Percentiles rank a stretch among this genome's conserved stretches.
Evolutionary conservation across 1,140 invertebrate species (phyloP).

Genomic region (Dufourea novaeangliae): DNA sequence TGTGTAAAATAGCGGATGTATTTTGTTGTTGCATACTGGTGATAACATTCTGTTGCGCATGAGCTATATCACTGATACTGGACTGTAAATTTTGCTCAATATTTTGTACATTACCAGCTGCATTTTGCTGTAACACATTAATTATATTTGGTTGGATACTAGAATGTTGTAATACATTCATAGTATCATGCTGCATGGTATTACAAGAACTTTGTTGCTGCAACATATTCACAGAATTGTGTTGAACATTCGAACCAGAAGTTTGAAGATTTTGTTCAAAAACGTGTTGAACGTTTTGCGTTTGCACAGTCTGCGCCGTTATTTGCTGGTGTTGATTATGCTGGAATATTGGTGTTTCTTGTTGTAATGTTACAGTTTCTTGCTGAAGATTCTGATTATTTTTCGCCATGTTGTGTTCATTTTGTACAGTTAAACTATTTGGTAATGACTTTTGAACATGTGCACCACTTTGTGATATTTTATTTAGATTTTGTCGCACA

Average conservation of each 20-base stretch:
- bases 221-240: constrained; percentile 72
- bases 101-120: constrained; percentile 59
- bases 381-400: constrained; percentile 58
- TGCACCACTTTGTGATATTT: constrained; percentile 57
- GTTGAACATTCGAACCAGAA: constrained; percentile 66
- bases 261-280: constrained; percentile 76
- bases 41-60: constrained; percentile 59
- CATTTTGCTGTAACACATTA: constrained; percentile 73
- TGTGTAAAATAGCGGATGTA: constrained; percentile 61
- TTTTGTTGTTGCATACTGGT: constrained; percentile 70
- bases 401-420: constrained; percentile 69
- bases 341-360: constrained; percentile 57
- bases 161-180: constrained; percentile 73
- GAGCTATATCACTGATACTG: constrained; percentile 48
- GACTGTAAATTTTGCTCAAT: constrained; percentile 71
- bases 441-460: constrained; percentile 73
- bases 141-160: constrained; percentile 74
- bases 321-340: constrained; percentile 75
- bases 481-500: constrained; percentile 64
- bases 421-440: constrained; percentile 67
- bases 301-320: constrained; percentile 76
- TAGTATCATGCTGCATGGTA: constrained; percentile 63
- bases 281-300: constrained; percentile 77
- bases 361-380: constrained; percentile 53
- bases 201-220: constrained; percentile 65